Evolutionary conservation across 2,797 vertebrate genomes (phyloP), one percentile per base, ranked within the genome.

Genomic region (Bradypodion pumilum): DNA sequence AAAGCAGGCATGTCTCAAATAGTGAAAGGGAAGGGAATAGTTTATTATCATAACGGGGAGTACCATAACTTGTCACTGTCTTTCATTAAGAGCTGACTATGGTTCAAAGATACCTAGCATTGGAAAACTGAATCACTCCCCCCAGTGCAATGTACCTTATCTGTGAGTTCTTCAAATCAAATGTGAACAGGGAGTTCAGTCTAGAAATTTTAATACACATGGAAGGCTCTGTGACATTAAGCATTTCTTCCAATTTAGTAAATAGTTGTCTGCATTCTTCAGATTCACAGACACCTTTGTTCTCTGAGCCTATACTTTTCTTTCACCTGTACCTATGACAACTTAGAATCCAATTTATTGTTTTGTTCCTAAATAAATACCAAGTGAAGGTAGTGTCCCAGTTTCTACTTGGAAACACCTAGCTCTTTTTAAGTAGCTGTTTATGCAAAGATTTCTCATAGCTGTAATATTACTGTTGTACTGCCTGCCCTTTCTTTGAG

Each of bases 401-500:
- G 15, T 68, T 66, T 83, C 15, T 83, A 82, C 32, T 42, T 83
- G 49, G 59, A 83, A 74, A 91, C 86, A 85, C 49, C 29, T 86
- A 3, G 6, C 74, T 89, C 66, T 82, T 91, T n/a, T 83, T 49
- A 83, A 85, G 23, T 74, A 68, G 44, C 84, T 35, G 81, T 88
- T 93, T 91, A 52, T 65, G 82, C 25, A 73, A 89, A 89, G 32
- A 60, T 90, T 90, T 88, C 83, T 89, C 88, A 87, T 91, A 94
- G 89, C 84, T 52, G 62, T 12, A n/a, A 59, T 81, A 83, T 90
- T 84, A 82, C n/a, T 93, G 83, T 37, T 82, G 52, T 90, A 69
- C 23, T 82, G 15, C 75, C 49, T 62, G 77, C 73, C 82, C 49
- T 66, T 78, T 77, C 13, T 0, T 13, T 82, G 92, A 81, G 79